Conservation (phyloP, 1,140 invertebrate species). For the Pachypeltis micranthus region DNA sequence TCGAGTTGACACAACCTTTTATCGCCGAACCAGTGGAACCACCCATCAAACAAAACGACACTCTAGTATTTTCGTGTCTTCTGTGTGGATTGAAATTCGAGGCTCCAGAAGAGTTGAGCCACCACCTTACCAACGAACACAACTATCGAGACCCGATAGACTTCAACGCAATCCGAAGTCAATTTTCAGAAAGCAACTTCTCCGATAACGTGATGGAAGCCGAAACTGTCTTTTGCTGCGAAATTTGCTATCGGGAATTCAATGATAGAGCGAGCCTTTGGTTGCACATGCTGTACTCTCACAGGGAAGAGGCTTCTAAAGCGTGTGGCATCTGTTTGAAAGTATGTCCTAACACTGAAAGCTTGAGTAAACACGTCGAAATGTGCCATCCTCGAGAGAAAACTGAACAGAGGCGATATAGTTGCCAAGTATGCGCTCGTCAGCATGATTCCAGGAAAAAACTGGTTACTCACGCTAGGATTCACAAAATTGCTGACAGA, state of each 20-base stretch:
- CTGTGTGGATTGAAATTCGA: constrained; percentile 19
- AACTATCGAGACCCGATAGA: constrained; percentile 15
- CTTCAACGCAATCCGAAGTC: constrained; percentile 33
- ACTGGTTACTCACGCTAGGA: constrained; percentile 43
- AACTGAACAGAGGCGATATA: constrained; percentile 28
- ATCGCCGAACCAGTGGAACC: no score
- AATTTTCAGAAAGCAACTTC: constrained; percentile 21
- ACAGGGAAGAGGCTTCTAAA: constrained; percentile 42
- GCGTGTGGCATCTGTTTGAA: constrained; percentile 46
- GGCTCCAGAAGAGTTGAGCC: constrained; percentile 28
- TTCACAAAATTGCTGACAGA: constrained; percentile 39
- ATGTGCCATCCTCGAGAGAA: constrained; percentile 34
- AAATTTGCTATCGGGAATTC: constrained; percentile 41
- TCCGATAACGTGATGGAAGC: constrained; percentile 30
- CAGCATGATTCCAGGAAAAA: constrained; percentile 45
- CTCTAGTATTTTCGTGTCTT: constrained; percentile 34
- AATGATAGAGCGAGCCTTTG: constrained; percentile 42
- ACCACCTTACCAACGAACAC: constrained; percentile 38
- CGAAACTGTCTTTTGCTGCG: constrained; percentile 38
- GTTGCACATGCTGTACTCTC: constrained; percentile 43
- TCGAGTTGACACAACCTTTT: no score
- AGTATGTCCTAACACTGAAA: constrained; percentile 39
- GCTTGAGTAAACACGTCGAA: constrained; percentile 41
- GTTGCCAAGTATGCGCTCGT: constrained; percentile 42
- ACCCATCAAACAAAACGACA: constrained; percentile 34